Conservation (phyloP, 2,797 vertebrate species). For the Champsocephalus esox region DNA sequence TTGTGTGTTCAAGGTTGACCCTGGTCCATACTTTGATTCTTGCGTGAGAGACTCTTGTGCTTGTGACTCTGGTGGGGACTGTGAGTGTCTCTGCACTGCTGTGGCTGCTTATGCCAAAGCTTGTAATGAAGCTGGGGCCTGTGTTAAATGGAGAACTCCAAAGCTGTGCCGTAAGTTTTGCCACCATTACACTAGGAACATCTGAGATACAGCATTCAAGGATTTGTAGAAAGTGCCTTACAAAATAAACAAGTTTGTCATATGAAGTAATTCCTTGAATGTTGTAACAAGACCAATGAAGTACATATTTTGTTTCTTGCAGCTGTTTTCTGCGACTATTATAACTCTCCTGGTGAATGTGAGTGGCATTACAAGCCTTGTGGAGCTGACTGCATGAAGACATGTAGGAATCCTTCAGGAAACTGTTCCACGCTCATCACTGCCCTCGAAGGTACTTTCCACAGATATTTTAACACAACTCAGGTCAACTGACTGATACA, state of each 20-base stretch:
- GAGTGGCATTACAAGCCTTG: conserved; percentile 95
- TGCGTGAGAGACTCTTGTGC: conserved; percentile 92
- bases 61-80: conserved; percentile 91
- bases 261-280: not conserved
- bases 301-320: conserved; percentile 34
- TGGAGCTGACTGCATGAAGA: conserved; percentile 90
- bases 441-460: conserved; percentile 89
- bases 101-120: conserved; percentile 93
- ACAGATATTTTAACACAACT: not conserved
- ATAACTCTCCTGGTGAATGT: conserved; percentile 87
- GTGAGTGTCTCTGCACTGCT: conserved; percentile 93
- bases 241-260: not conserved
- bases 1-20: conserved; percentile 86
- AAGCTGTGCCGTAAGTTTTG: conserved; percentile 91
- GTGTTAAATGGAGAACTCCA: conserved; percentile 91
- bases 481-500: not conserved
- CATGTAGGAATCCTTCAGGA: conserved; percentile 90
- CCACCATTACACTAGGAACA: not conserved
- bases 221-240: not conserved
- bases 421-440: conserved; percentile 85
- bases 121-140: conserved; percentile 88
- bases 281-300: not conserved
- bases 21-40: conserved; percentile 89
- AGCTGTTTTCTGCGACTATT: conserved; percentile 97
- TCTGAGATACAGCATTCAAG: not conserved